phyloP scores from a whole-genome alignment of 2,888 invertebrate genomes.

The Embidobia sp. region DNA sequence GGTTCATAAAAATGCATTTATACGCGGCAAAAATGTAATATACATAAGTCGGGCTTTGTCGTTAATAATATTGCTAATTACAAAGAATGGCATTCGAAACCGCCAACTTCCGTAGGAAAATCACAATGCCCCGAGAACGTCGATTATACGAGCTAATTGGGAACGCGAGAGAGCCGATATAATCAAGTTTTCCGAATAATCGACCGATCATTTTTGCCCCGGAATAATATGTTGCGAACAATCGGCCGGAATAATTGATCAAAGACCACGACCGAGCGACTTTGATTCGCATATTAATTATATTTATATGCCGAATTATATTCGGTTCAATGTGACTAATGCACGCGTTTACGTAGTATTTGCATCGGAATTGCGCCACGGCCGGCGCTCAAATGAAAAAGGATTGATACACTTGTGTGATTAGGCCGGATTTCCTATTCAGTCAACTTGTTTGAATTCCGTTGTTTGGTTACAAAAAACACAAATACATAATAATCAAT shows the following conservation, averaged over 20 bases:
- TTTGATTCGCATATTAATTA: slow-evolving; percentile 44
- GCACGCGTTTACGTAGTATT: neutral
- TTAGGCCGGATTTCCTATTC: no score
- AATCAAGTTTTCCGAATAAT: slow-evolving; percentile 62
- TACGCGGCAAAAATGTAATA: slow-evolving; percentile 50
- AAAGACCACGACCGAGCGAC: slow-evolving; percentile 28
- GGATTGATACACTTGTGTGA: no score
- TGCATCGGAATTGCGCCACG: neutral
- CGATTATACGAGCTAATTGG: slow-evolving; percentile 64
- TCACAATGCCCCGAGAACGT: slow-evolving; percentile 55
- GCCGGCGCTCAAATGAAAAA: no score
- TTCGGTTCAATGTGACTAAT: slow-evolving; percentile 23
- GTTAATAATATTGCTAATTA: slow-evolving; percentile 57
- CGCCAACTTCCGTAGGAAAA: slow-evolving; percentile 49
- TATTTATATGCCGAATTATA: slow-evolving; percentile 18
- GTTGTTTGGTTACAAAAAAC: no score
- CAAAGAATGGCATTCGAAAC: slow-evolving; percentile 44
- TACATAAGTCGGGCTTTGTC: slow-evolving; percentile 58
- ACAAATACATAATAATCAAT: no score
- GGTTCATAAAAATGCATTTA: slow-evolving; percentile 59
- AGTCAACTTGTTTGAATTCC: no score
- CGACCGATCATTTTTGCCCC: slow-evolving; percentile 50
- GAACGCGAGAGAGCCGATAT: slow-evolving; percentile 48
- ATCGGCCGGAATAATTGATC: slow-evolving; percentile 64
- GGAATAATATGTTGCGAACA: slow-evolving; percentile 66